A percentile compares a stretch with the other conserved stretches of the same genome.
phyloP scores from a whole-genome alignment of 2,888 invertebrate species.

The Ceraclea dissimilis region DNA sequence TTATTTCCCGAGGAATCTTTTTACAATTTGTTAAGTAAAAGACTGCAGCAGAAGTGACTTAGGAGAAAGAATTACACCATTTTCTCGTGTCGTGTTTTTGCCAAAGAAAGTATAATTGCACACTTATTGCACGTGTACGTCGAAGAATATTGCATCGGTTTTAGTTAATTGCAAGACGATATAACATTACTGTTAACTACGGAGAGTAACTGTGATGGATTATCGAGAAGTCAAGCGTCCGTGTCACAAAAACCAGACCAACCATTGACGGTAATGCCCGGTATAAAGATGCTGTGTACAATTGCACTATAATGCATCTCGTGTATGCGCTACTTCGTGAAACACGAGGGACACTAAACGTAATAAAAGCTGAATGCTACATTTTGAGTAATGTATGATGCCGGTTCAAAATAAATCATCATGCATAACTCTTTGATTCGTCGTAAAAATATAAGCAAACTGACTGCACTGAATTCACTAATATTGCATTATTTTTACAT shows the following conservation, averaged over 20 bases:
- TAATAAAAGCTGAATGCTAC: too few species aligned
- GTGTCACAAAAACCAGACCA: constrained; percentile 15
- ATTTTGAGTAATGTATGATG: too few species aligned
- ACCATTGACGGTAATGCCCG: constrained; percentile 12
- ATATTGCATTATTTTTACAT: too few species aligned
- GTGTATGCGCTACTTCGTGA: neutral
- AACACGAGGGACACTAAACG: neutral
- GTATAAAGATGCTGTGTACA: neutral
- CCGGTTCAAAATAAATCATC: too few species aligned
- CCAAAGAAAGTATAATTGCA: constrained; percentile 2
- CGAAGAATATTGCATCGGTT: neutral
- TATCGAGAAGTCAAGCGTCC: constrained; percentile 15
- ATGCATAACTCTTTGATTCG: too few species aligned
- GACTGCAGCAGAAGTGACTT: neutral
- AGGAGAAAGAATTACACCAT: neutral
- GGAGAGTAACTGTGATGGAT: constrained; percentile 14
- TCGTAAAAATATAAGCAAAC: too few species aligned
- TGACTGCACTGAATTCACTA: too few species aligned
- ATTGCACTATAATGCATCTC: neutral
- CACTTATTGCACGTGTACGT: neutral
- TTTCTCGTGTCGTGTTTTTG: neutral
- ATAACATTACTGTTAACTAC: neutral
- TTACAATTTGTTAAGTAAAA: too few species aligned
- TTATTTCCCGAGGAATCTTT: too few species aligned
- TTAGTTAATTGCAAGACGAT: neutral